Percentiles rank a stretch among this genome's conserved stretches.
These are phyloP conservation scores for Tenodera sinensis DNA, from an alignment of 2,888 invertebrate species.

Conservation along the genomic window DNA sequence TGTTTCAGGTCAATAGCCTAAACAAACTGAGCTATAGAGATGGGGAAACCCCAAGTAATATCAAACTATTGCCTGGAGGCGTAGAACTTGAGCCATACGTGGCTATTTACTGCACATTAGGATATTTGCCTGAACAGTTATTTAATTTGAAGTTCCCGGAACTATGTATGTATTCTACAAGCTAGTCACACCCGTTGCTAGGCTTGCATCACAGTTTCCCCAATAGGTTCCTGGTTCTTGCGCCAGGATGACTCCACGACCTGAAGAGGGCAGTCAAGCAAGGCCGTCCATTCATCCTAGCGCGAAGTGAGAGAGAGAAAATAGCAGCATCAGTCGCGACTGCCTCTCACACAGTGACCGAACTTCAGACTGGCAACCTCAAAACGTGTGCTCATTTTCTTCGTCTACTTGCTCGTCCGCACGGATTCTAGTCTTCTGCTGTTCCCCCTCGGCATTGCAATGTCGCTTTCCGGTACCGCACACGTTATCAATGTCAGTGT, in stretches of 20 bases:
- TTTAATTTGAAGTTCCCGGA: not conserved
- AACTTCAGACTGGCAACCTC: constrained; percentile 13
- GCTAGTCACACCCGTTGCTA: not conserved
- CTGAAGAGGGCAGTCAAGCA: not conserved
- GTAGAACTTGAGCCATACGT: too few species aligned
- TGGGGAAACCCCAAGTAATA: not conserved
- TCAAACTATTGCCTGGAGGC: too few species aligned
- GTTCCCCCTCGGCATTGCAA: not conserved
- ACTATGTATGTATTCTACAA: not conserved
- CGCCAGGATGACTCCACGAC: not conserved
- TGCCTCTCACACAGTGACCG: not conserved
- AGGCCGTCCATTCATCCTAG: not conserved
- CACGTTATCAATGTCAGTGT: not conserved
- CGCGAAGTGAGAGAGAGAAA: not conserved
- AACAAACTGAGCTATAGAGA: not conserved
- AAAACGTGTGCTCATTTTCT: constrained; percentile 25
- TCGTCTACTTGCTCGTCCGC: not conserved
- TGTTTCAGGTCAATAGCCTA: not conserved
- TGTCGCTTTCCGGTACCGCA: not conserved
- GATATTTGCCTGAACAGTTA: not conserved
- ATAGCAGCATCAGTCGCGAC: not conserved
- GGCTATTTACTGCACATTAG: not conserved
- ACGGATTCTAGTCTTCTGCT: not conserved
- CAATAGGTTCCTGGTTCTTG: not conserved
- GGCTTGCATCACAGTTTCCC: not conserved